These are phyloP conservation scores for Axis porcinus DNA, from an alignment of 2,113 vertebrate genomes.

Conservation along the genomic window DNA sequence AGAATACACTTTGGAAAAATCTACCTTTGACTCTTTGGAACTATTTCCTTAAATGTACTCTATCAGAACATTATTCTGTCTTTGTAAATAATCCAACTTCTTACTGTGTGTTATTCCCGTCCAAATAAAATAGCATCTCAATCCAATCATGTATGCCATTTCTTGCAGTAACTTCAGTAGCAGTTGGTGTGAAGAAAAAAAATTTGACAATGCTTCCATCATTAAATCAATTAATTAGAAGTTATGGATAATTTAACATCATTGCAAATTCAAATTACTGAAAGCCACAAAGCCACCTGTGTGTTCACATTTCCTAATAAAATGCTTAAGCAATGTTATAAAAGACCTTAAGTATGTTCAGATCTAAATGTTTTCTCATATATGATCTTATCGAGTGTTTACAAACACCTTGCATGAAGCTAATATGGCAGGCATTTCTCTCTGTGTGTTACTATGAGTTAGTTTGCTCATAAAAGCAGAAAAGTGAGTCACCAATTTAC, in stretches of 20 bases:
- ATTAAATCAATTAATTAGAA: slow-evolving; percentile 10
- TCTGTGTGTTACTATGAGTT: neutral
- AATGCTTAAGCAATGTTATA: neutral
- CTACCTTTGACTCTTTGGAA: neutral
- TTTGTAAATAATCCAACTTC: slow-evolving; percentile 38
- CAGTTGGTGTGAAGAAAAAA: neutral
- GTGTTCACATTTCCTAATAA: neutral
- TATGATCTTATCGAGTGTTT: neutral
- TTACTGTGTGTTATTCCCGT: neutral
- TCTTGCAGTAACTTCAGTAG: neutral
- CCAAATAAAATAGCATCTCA: slow-evolving; percentile 19
- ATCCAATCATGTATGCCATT: neutral
- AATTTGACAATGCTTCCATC: neutral
- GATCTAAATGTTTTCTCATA: neutral
- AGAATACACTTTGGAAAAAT: neutral
- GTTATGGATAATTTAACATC: neutral
- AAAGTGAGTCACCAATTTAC: neutral
- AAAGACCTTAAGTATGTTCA: neutral
- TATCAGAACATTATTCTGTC: slow-evolving; percentile 32
- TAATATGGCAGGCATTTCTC: neutral
- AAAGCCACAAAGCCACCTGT: neutral
- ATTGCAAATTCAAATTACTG: neutral
- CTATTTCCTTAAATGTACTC: slow-evolving; percentile 2
- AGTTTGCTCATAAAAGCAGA: neutral
- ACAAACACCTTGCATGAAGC: neutral